These are phyloP conservation scores for Andrena bicolor DNA, from an alignment of 2,888 invertebrate species.

Conservation along the genomic window DNA sequence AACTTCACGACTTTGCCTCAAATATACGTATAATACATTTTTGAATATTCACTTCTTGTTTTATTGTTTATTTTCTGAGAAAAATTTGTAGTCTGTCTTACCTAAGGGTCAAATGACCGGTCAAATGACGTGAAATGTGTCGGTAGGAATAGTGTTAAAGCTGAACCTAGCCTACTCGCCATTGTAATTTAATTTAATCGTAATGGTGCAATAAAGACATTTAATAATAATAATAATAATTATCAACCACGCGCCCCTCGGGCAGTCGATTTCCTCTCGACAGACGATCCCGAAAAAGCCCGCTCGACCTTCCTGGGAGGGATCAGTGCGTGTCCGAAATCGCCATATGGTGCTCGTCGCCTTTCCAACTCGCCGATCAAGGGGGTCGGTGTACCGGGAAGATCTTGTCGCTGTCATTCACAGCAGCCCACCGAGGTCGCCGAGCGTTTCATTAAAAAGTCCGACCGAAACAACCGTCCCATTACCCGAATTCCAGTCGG, in stretches of 20 bases:
- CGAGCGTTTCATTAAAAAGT: constrained; percentile 18
- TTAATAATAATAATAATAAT: too few relatives aligned
- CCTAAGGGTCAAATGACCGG: too few relatives aligned
- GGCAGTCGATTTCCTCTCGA: constrained; percentile 43
- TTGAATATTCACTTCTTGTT: too few relatives aligned
- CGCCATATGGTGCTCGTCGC: constrained; percentile 48
- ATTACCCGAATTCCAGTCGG: not conserved
- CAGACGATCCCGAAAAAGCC: constrained; percentile 36
- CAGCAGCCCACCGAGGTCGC: constrained; percentile 1
- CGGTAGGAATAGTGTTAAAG: too few relatives aligned
- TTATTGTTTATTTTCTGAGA: too few relatives aligned
- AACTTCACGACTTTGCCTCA: too few relatives aligned
- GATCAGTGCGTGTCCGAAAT: constrained; percentile 21
- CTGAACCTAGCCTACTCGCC: too few relatives aligned
- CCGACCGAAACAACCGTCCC: not conserved
- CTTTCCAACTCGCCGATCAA: constrained; percentile 56
- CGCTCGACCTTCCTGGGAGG: constrained; percentile 10
- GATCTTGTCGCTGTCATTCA: constrained; percentile 28
- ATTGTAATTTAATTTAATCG: too few relatives aligned
- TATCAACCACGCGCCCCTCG: constrained; percentile 42
- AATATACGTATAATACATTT: too few relatives aligned
- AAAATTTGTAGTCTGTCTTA: too few relatives aligned
- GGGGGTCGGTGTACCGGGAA: constrained; percentile 39
- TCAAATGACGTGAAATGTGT: too few relatives aligned
- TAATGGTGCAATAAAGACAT: too few relatives aligned